phyloP scores from a whole-genome alignment of 2,888 invertebrate genomes.

The Cyaniris semiargus region DNA sequence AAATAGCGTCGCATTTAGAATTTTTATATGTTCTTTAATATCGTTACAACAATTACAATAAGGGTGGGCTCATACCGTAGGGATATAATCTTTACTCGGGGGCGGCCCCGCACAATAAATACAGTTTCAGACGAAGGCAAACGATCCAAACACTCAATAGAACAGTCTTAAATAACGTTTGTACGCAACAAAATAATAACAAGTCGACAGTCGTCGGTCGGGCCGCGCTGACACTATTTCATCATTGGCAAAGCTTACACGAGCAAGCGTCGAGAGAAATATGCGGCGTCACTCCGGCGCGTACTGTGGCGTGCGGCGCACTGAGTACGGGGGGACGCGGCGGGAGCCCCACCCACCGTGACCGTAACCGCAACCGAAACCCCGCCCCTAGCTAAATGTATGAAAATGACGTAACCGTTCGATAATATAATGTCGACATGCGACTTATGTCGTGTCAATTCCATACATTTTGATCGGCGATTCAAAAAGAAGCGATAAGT shows the following conservation, averaged over 20 bases:
- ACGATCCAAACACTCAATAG: slow-evolving; percentile 70
- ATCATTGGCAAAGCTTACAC: slow-evolving; percentile 76
- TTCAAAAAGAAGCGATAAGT: no score
- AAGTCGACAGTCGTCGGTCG: slow-evolving; percentile 54
- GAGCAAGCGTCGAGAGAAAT: slow-evolving; percentile 75
- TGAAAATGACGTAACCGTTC: no score
- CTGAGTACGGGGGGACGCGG: slow-evolving; percentile 42
- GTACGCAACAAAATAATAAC: slow-evolving; percentile 74
- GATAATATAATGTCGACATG: no score
- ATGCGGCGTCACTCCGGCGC: slow-evolving; percentile 50
- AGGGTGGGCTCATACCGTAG: slow-evolving; percentile 65
- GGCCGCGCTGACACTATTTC: slow-evolving; percentile 63
- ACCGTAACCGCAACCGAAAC: slow-evolving; percentile 1
- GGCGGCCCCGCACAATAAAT: slow-evolving; percentile 60
- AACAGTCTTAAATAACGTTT: slow-evolving; percentile 76
- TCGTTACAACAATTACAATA: slow-evolving; percentile 66
- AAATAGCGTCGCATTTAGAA: slow-evolving; percentile 76
- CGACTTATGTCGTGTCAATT: no score
- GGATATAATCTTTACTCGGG: slow-evolving; percentile 52
- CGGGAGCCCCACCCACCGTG: slow-evolving; percentile 35
- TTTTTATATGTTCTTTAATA: slow-evolving; percentile 60
- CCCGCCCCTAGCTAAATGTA: not conserved
- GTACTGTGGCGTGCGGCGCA: slow-evolving; percentile 37
- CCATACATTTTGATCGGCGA: no score
- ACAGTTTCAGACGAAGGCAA: slow-evolving; percentile 62